These are phyloP conservation scores for Enteromius paludinosus DNA, from an alignment of 2,797 vertebrate genomes.

Conservation along the genomic window DNA sequence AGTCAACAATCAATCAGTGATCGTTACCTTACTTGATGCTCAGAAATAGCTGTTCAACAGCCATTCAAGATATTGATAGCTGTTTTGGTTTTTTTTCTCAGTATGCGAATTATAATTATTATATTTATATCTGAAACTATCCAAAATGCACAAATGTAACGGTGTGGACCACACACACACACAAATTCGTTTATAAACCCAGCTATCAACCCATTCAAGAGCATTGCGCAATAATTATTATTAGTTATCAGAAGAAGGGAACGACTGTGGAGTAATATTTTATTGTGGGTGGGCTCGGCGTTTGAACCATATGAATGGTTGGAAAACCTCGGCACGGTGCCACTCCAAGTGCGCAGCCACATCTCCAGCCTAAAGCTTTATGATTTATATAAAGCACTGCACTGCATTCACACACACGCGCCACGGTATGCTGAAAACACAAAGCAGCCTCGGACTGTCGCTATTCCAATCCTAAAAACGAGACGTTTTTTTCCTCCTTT, in stretches of 20 bases:
- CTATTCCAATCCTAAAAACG: constrained; percentile 2
- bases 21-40: background rate
- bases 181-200: background rate
- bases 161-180: constrained; percentile 12
- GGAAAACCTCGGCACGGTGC: constrained; percentile 69
- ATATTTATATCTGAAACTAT: background rate
- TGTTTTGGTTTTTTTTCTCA: too few relatives aligned
- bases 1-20: constrained; percentile 13
- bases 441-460: constrained; percentile 15
- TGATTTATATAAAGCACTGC: constrained; percentile 52
- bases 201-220: background rate
- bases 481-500: background rate
- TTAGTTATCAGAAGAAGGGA: background rate
- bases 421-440: background rate
- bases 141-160: background rate
- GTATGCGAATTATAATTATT: background rate
- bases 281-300: constrained; percentile 60
- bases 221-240: background rate
- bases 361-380: constrained; percentile 67
- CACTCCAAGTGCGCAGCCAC: constrained; percentile 77
- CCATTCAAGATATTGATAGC: background rate
- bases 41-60: background rate
- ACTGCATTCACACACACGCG: constrained; percentile 31
- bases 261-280: constrained; percentile 35
- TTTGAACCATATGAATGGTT: constrained; percentile 57